phyloP scores from a whole-genome alignment of 2,888 invertebrate species.

The Junonia oenone region DNA sequence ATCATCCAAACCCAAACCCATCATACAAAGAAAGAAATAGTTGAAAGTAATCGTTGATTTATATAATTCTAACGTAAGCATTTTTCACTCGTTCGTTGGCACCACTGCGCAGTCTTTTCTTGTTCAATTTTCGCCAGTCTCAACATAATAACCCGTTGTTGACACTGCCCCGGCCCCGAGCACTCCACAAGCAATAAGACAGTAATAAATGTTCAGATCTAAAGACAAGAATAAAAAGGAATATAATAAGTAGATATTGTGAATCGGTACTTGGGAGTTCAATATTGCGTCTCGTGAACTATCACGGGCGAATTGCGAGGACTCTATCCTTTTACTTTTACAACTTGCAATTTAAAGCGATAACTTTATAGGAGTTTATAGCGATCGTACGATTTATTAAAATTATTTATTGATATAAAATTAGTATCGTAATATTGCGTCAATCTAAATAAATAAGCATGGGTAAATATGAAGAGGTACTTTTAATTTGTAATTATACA shows the following conservation, averaged over 20 bases:
- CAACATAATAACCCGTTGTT: conserved; percentile 77
- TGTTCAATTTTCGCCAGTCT: conserved; percentile 69
- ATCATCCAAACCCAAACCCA: too few species aligned
- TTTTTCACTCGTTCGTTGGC: conserved; percentile 34
- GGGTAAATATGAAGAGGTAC: too few species aligned
- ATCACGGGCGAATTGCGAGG: conserved; percentile 36
- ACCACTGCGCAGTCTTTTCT: conserved; percentile 58
- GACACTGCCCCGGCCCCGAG: conserved; percentile 62
- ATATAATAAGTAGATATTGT: conserved; percentile 73
- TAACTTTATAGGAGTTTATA: conserved; percentile 24
- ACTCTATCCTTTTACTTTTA: conserved; percentile 37
- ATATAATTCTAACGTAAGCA: conserved; percentile 29
- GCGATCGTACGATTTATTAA: neutral
- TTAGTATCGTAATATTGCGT: too few species aligned
- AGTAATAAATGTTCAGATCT: conserved; percentile 76
- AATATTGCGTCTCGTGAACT: conserved; percentile 59
- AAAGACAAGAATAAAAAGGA: conserved; percentile 67
- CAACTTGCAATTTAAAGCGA: conserved; percentile 23
- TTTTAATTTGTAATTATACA: too few species aligned
- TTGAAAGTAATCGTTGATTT: conserved; percentile 7
- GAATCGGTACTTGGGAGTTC: conserved; percentile 61
- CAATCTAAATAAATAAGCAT: too few species aligned
- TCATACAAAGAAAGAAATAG: too few species aligned
- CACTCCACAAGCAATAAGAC: conserved; percentile 74
- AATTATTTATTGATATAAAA: too few species aligned